Evolutionary conservation across 92 coral and sea anemone genomes (phyloP).

Genomic region (Bergia puertoricense): DNA sequence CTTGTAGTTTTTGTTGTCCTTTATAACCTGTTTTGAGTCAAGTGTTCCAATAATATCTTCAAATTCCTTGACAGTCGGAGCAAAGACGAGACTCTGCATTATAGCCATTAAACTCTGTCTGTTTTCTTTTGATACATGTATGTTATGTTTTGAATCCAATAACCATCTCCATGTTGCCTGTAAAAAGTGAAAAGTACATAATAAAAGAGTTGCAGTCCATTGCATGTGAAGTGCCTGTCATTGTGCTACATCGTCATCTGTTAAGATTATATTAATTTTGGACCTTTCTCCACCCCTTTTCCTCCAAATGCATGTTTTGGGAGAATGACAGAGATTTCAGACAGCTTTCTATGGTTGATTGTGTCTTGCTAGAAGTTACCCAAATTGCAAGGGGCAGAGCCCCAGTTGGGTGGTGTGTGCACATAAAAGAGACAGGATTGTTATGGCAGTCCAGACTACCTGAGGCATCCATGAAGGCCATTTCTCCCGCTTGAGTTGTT

Average conservation of each 20-base stretch:
- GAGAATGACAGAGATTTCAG: constrained; percentile 24
- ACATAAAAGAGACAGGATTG: constrained; percentile 62
- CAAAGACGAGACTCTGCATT: constrained; percentile 58
- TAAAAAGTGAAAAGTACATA: constrained; percentile 64
- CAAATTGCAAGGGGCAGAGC: constrained; percentile 56
- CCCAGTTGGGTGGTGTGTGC: constrained; percentile 58
- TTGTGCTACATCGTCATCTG: constrained; percentile 59
- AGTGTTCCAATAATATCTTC: constrained; percentile 26
- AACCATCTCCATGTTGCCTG: constrained; percentile 71
- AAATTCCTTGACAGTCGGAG: constrained; percentile 45
- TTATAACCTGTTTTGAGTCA: constrained; percentile 30
- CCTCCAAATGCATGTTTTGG: constrained; percentile 67
- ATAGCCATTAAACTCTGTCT: constrained; percentile 48
- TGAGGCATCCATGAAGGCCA: constrained; percentile 61
- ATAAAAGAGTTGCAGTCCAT: constrained; percentile 51
- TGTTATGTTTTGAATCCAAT: constrained; percentile 45
- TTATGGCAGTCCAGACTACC: constrained; percentile 61
- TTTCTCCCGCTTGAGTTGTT: constrained; percentile 57
- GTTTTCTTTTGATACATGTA: constrained; percentile 49
- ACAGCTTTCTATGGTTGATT: constrained; percentile 17
- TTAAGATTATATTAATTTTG: constrained; percentile 47
- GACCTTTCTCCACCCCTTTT: constrained; percentile 43
- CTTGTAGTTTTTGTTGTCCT: constrained; percentile 41
- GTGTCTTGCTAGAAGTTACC: constrained; percentile 59
- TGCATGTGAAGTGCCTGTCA: constrained; percentile 35